Conservation (phyloP, 2,113 vertebrate genomes). For the Reinhardtius hippoglossoides region DNA sequence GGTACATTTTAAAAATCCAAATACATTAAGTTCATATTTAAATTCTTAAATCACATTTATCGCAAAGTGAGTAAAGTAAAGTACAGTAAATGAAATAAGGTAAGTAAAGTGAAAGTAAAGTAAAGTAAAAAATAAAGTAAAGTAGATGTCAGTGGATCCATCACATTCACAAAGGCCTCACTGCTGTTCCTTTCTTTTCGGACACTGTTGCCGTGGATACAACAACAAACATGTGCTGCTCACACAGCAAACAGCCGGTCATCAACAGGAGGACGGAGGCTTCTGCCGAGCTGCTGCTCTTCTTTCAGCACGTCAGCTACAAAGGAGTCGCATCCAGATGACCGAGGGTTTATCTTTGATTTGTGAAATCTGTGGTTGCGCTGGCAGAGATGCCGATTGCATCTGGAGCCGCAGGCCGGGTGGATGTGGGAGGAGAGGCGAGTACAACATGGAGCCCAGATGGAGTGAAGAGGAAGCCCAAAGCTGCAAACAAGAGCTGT, state of each 20-base stretch:
- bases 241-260: slow-evolving; percentile 23
- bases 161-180: slow-evolving; percentile 17
- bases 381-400: slow-evolving; percentile 73
- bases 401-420: slow-evolving; percentile 68
- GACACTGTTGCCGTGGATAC: slow-evolving; percentile 75
- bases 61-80: neutral
- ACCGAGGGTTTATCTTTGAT: slow-evolving; percentile 1
- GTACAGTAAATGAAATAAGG: neutral
- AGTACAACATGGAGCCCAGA: slow-evolving; percentile 58
- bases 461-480: slow-evolving; percentile 51
- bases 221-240: slow-evolving; percentile 77
- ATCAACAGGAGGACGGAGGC: neutral
- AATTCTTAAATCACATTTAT: no score
- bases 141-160: neutral
- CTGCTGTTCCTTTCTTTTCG: slow-evolving; percentile 32
- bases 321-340: slow-evolving; percentile 10
- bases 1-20: no score
- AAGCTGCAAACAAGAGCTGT: slow-evolving; percentile 28
- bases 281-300: slow-evolving; percentile 18
- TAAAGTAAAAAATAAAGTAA: neutral
- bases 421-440: slow-evolving; percentile 44
- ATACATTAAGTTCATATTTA: no score
- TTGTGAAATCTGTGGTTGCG: slow-evolving; percentile 26
- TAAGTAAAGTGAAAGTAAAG: neutral
- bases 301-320: slow-evolving; percentile 1